Evolutionary conservation across 1,140 invertebrate genomes (phyloP).

Genomic region (Drosophila ogumai): DNA sequence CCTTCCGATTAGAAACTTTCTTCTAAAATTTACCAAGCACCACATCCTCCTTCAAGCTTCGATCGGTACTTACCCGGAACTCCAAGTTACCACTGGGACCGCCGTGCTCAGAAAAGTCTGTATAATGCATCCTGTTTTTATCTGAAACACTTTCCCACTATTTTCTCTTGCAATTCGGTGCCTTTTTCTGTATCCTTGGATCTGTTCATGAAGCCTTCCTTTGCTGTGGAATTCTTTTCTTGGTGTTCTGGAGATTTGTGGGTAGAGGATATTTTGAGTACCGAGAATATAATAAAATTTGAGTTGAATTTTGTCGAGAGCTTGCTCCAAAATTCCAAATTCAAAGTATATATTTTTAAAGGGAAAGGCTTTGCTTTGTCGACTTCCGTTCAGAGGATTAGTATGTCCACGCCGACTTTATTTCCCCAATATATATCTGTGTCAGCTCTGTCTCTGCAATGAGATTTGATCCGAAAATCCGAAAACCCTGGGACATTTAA

Average conservation of each 20-base stretch:
- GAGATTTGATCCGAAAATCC: no score
- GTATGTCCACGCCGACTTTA: constrained; percentile 17
- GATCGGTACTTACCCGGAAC: constrained; percentile 58
- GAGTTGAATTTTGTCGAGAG: constrained; percentile 49
- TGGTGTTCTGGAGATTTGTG: not conserved
- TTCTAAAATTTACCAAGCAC: not conserved
- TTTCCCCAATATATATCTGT: constrained; percentile 8
- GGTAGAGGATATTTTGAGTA: constrained; percentile 2
- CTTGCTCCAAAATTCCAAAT: constrained; percentile 6
- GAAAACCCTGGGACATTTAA: not conserved
- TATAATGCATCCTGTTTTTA: constrained; percentile 14
- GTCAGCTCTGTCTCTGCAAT: not conserved
- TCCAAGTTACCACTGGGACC: constrained; percentile 45
- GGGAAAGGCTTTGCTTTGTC: constrained; percentile 2
- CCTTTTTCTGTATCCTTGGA: not conserved
- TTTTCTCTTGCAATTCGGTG: no score
- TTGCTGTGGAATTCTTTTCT: not conserved
- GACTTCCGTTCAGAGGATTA: constrained; percentile 3
- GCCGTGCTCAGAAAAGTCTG: constrained; percentile 16
- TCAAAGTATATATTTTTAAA: not conserved
- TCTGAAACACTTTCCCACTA: not conserved
- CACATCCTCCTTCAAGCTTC: not conserved
- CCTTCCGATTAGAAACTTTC: not conserved
- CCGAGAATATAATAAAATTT: constrained; percentile 13
- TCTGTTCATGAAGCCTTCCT: not conserved